phyloP scores from a whole-genome alignment of 2,888 invertebrate species.

The Sinhomidia bicolor region DNA sequence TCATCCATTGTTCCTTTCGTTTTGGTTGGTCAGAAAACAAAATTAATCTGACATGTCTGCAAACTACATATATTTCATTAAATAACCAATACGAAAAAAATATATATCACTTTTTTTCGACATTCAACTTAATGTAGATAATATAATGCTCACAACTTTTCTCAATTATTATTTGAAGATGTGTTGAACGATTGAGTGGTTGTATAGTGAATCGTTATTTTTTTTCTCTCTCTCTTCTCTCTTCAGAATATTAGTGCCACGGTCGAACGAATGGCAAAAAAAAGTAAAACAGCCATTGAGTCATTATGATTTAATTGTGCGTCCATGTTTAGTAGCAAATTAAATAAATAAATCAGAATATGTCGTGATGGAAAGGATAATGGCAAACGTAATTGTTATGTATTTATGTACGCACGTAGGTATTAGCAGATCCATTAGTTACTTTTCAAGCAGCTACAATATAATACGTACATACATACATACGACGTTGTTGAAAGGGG shows the following conservation, averaged over 20 bases:
- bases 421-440: background rate
- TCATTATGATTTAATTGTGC: slow-evolving; percentile 14
- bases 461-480: too few relatives aligned
- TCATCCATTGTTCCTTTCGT: slow-evolving; percentile 5
- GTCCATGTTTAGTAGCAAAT: slow-evolving; percentile 46
- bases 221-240: too few relatives aligned
- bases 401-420: too few relatives aligned
- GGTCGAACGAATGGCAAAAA: background rate
- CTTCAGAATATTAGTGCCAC: background rate
- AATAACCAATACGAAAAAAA: too few relatives aligned
- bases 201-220: too few relatives aligned
- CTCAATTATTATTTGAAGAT: slow-evolving; percentile 1
- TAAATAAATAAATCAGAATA: slow-evolving; percentile 39
- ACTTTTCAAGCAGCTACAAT: background rate
- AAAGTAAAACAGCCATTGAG: background rate
- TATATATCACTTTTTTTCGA: background rate
- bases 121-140: background rate
- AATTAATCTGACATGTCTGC: too few relatives aligned
- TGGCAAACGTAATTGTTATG: slow-evolving; percentile 29
- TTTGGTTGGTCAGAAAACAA: background rate
- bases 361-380: slow-evolving; percentile 51
- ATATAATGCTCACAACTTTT: background rate
- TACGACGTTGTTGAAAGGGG: background rate
- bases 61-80: too few relatives aligned
- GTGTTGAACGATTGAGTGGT: background rate